Percentiles rank a stretch among this genome's conserved stretches.
Conservation (phyloP, 2,113 vertebrate species). For the Phrynosoma platyrhinos region DNA sequence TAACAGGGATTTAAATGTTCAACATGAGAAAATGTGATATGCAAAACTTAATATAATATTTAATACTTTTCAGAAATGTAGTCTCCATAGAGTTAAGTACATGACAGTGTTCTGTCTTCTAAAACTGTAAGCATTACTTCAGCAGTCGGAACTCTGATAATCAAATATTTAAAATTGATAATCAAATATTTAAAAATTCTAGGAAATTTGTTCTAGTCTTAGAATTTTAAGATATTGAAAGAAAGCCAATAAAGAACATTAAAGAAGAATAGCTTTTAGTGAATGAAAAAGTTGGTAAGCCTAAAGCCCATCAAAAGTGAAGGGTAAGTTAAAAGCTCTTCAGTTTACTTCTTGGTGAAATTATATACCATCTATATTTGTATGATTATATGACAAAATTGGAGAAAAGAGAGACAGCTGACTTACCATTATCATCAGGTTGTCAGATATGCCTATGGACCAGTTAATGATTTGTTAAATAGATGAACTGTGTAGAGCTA, state of each 20-base stretch:
- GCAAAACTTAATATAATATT: constrained; percentile 24
- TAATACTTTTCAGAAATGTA: background rate
- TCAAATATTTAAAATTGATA: constrained; percentile 62
- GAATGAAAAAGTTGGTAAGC: background rate
- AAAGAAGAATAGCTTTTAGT: constrained; percentile 18
- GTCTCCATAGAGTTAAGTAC: background rate
- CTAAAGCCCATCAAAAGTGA: constrained; percentile 24
- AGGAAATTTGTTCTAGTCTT: constrained; percentile 38
- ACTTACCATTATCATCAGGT: background rate
- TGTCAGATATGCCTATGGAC: background rate
- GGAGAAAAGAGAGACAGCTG: background rate
- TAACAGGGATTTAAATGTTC: constrained; percentile 8
- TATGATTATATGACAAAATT: background rate
- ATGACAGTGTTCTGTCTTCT: constrained; percentile 18
- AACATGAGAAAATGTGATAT: background rate
- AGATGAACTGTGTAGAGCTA: background rate
- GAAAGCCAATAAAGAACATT: constrained; percentile 34
- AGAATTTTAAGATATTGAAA: constrained; percentile 50
- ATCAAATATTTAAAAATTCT: no score
- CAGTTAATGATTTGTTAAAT: constrained; percentile 4
- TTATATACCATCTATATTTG: background rate
- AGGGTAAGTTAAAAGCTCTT: background rate
- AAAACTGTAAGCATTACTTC: constrained; percentile 32
- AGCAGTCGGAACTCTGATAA: constrained; percentile 25
- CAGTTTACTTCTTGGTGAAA: background rate